phyloP scores from a whole-genome alignment of 2,113 vertebrate genomes.

The Phrynocephalus versicolor region DNA sequence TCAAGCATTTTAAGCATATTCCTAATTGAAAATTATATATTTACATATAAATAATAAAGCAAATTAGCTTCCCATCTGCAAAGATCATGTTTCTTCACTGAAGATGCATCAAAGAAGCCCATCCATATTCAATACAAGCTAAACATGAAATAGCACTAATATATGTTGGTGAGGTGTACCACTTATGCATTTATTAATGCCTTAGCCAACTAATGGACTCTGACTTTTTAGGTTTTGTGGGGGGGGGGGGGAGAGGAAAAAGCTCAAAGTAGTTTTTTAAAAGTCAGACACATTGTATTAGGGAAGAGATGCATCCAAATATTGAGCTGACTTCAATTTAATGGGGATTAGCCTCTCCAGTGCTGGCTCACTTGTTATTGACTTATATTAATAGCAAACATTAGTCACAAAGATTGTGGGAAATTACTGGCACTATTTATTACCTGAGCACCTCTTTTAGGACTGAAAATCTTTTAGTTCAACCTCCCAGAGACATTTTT shows the following conservation, averaged over 20 bases:
- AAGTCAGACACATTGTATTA: background rate
- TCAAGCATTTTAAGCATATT: background rate
- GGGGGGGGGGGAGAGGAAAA: no score
- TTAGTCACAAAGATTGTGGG: background rate
- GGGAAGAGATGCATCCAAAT: constrained; percentile 15
- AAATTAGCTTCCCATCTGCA: background rate
- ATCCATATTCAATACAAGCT: constrained; percentile 10
- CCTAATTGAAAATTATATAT: constrained; percentile 36
- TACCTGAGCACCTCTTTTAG: fast-evolving
- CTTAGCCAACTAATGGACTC: background rate
- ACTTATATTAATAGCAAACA: background rate
- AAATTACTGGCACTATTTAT: background rate
- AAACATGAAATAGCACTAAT: constrained; percentile 2
- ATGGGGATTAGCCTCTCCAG: background rate
- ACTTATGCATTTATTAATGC: background rate
- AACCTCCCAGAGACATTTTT: background rate
- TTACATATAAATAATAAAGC: constrained; percentile 4
- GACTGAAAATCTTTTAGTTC: background rate
- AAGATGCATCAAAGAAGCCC: background rate
- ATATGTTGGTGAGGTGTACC: background rate
- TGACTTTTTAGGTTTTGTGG: no score
- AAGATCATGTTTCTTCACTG: background rate
- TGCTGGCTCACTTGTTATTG: background rate
- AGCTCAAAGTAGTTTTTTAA: no score
- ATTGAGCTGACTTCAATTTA: constrained; percentile 30